Percentiles rank a stretch among this genome's conserved stretches.
Evolutionary conservation across 2,113 vertebrate species (phyloP).

Genomic region (Sinocyclocheilus anophthalmus): DNA sequence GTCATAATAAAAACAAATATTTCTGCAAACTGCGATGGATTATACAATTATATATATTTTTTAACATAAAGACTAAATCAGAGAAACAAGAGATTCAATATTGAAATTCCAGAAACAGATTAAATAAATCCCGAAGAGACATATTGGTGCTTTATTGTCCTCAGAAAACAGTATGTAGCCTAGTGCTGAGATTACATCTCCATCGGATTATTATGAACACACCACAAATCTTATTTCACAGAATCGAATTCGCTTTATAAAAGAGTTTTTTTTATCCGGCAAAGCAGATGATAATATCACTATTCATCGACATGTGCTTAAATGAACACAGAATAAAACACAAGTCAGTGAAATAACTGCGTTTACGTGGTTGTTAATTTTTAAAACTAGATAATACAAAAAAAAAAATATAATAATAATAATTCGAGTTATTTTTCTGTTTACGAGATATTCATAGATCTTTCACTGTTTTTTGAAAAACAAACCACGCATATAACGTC

Average conservation of each 20-base stretch:
- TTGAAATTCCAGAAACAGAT: constrained; percentile 91
- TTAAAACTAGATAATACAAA: not conserved
- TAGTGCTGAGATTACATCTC: constrained; percentile 43
- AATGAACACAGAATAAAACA: not conserved
- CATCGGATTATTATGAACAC: constrained; percentile 78
- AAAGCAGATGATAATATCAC: not conserved
- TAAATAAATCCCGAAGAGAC: constrained; percentile 73
- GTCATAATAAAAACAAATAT: not conserved
- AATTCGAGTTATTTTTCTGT: too few relatives aligned
- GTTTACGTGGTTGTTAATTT: too few relatives aligned
- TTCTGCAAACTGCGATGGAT: not conserved
- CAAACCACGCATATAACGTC: not conserved
- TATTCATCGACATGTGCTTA: not conserved
- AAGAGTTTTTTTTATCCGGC: constrained; percentile 80
- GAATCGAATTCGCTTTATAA: constrained; percentile 80
- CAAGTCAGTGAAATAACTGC: not conserved
- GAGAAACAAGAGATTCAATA: constrained; percentile 76
- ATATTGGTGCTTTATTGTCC: constrained; percentile 66
- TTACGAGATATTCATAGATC: too few relatives aligned
- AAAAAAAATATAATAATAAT: not conserved
- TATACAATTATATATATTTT: not conserved
- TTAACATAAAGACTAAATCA: constrained; percentile 74
- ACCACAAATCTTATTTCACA: constrained; percentile 81
- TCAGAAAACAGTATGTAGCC: constrained; percentile 60
- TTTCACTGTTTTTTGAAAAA: too few relatives aligned